Evolutionary conservation across 2,888 invertebrate genomes (phyloP).

Genomic region (Epistrophe grossulariae): DNA sequence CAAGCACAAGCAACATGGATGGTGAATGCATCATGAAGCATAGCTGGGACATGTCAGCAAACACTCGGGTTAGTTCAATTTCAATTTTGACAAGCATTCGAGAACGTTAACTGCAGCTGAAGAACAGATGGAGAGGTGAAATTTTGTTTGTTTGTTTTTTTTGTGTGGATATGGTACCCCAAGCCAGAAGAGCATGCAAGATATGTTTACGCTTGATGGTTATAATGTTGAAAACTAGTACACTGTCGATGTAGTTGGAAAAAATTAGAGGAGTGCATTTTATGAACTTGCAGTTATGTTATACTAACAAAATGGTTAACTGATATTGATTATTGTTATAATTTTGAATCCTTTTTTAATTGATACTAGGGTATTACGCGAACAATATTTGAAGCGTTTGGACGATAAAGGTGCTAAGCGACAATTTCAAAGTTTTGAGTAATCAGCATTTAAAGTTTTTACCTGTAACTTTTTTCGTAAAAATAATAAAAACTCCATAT

Average conservation of each 20-base stretch:
- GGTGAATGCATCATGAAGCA: neutral
- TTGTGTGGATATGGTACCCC: too few species aligned
- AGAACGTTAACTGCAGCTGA: conserved; percentile 3
- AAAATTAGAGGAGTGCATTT: neutral
- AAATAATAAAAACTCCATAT: too few species aligned
- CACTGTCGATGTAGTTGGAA: neutral
- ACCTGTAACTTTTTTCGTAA: too few species aligned
- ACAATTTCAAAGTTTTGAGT: too few species aligned
- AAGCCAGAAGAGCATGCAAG: neutral
- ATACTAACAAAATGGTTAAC: neutral
- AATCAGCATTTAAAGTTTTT: too few species aligned
- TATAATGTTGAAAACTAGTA: neutral
- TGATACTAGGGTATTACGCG: too few species aligned
- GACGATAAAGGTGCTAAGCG: too few species aligned
- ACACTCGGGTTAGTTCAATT: conserved; percentile 61
- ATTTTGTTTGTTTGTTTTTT: conserved; percentile 1
- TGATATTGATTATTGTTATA: neutral
- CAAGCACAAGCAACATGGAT: neutral
- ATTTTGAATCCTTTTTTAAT: too few species aligned
- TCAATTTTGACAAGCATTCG: conserved; percentile 52
- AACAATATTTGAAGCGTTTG: too few species aligned
- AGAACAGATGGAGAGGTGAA: conserved; percentile 19
- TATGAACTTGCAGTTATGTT: neutral
- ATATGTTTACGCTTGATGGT: neutral
- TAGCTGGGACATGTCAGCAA: conserved; percentile 52